Evolutionary conservation across 2,888 invertebrate genomes (phyloP), one percentile per base, ranked within the genome.

Genomic region (Caenorhabditis afra): DNA sequence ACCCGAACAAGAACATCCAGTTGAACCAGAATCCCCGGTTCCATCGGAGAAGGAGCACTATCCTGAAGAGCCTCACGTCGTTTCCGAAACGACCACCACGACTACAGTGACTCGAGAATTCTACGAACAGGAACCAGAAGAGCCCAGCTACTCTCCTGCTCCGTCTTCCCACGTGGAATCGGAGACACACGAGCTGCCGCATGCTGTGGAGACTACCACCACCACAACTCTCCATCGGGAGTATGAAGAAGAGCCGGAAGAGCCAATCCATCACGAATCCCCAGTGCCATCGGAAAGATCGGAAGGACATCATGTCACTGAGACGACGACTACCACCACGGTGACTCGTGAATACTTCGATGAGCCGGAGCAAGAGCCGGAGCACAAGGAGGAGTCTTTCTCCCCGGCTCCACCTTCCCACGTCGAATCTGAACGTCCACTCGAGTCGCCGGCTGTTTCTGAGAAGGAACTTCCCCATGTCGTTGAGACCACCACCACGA

Each of bases 291-390:
- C 29, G 29, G 29, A 29, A 29, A 29, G 29, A 7, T 29, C 53
- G 20, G 29, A 29, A 29, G 29, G 29, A 29, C 29, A 7, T 7
- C 18, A 22, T 65, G 37, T 61, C 41, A 57, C n/a, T 0, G 71
- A 71, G 20, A 71, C 71, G 5, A 71, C 61, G 16, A 71, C 71
- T 1, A 57, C 65, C 3, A 73, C 66, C 35, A 62, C 61, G 16
- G 62, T 67, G 22, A 71, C 70, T 23, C 62, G 55, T 11, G 70
- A 71, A 35, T 55, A 61, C 12, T 22, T 57, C 12, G 35, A 22
- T 14, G 55, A 14, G 16, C 45, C 58, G 50, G 65, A 29, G 22
- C 47, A 47, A 18, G 41, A 52, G 22, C 20, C 29, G 29, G 29
- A 29, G 29, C 29, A 29, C 29, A 29, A 29, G 29, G 29, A 29